Base-by-base conservation (phyloP, 2,113 vertebrate genomes). In the Oophaga pumilio region DNA sequence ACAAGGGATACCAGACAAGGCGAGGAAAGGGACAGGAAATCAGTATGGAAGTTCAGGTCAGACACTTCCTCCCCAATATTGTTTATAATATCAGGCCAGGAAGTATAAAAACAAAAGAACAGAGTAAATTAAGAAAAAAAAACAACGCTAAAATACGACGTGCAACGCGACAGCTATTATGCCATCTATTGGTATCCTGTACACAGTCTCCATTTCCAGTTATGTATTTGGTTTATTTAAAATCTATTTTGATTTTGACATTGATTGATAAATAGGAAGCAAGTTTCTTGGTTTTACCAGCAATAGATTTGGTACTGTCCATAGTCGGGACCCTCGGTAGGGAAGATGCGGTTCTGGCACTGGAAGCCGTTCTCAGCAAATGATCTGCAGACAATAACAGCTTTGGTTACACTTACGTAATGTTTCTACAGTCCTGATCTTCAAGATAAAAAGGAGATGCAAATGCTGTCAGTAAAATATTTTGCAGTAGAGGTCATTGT, bases 321-420 rank as follows among this genome's bases (percentile, higher is more conserved):
- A 98, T 97, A 82, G 95, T 95, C 13, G 96, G 95, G 57, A 96
- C 97, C 89, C 97, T 95, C 22, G 97, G 97, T 77, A 95, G 91
- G 53, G 94, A 93, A n/a, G 97, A 94, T 0, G 95, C 93, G 0
- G 96, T 94, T 2, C 97, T 93, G 92, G 94, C 95, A 28, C 95
- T 91, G 0, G 97, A 95, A 0, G 95, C 92, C 1, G 95, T 95
- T 91, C 97, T 94, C 90, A 97, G 89, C 64, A 97, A 92, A 89
- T 97, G 96, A 24, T 98, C 97, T 93, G 93, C 85, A 93, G 84
- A 91, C 68, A 81, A 69, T 89, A 87, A 12, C 84, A 6, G 22
- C 14, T 71, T 50, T 11, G 83, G 15, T n/a, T 12, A 83, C 22
- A 52, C 22, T 13, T 26, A 2, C 43, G 17, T 17, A 73, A 33